Evolutionary conservation across 1,140 invertebrate species (phyloP).

Genomic region (Musca vetustissima): DNA sequence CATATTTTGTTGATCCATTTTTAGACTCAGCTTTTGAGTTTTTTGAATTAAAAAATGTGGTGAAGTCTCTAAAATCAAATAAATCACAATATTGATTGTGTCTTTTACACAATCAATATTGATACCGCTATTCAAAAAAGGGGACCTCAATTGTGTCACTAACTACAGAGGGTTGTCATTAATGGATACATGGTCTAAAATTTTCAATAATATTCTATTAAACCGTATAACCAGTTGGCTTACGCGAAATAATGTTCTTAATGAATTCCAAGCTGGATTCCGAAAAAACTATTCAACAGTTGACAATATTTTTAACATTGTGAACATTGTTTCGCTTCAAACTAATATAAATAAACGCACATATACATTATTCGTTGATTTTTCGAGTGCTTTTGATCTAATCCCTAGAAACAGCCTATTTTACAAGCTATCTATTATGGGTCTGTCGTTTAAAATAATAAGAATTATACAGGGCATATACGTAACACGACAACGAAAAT

Average conservation of each 20-base stretch:
- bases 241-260: not conserved
- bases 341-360: not conserved
- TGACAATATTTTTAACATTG: not conserved
- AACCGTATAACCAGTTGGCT: not conserved
- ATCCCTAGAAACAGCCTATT: not conserved
- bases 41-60: too few relatives aligned
- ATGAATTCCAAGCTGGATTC: not conserved
- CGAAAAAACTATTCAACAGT: not conserved
- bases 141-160: too few relatives aligned
- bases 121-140: too few relatives aligned
- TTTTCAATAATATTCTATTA: not conserved
- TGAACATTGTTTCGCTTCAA: constrained; percentile 2
- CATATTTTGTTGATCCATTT: too few relatives aligned
- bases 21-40: too few relatives aligned
- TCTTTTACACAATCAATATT: too few relatives aligned
- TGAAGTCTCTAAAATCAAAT: too few relatives aligned
- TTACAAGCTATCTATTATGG: too few relatives aligned
- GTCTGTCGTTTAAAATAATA: not conserved
- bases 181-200: not conserved
- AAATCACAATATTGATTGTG: too few relatives aligned
- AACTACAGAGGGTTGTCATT: not conserved
- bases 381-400: not conserved
- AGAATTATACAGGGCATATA: not conserved
- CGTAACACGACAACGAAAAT: not conserved
- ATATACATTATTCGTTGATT: not conserved